Conservation (phyloP, 2,888 invertebrate species). For the Agrotis segetum region DNA sequence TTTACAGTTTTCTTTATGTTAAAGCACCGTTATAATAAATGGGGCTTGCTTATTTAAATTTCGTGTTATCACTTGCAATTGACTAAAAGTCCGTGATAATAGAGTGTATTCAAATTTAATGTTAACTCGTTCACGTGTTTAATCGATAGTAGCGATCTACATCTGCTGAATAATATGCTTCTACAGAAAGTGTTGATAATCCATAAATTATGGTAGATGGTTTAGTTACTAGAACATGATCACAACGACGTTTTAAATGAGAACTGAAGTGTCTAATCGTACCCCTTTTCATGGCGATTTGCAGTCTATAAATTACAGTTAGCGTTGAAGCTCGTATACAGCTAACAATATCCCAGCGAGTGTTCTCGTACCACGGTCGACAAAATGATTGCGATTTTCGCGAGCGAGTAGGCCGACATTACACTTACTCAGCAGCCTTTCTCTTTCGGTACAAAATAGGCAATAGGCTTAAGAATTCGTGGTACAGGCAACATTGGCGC, state of each 20-base stretch:
- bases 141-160: constrained; percentile 15
- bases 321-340: constrained; percentile 66
- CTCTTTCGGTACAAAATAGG: constrained; percentile 74
- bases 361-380: constrained; percentile 54
- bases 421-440: constrained; percentile 62
- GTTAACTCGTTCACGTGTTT: constrained; percentile 32
- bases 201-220: constrained; percentile 9
- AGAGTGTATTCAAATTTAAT: constrained; percentile 15
- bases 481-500: constrained; percentile 62
- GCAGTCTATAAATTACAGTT: constrained; percentile 74
- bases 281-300: constrained; percentile 75
- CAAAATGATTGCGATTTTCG: constrained; percentile 60
- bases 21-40: constrained; percentile 42
- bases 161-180: not conserved
- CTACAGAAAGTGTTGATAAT: constrained; percentile 27
- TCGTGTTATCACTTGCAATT: constrained; percentile 35
- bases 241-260: constrained; percentile 49
- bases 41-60: constrained; percentile 21
- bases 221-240: constrained; percentile 9
- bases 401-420: constrained; percentile 66
- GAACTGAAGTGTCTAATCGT: constrained; percentile 67
- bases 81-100: constrained; percentile 30
- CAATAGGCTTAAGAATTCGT: constrained; percentile 69
- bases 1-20: constrained; percentile 45
- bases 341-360: constrained; percentile 60